These are phyloP conservation scores for Siphonodentalium dalli DNA, from an alignment of 2,888 invertebrate species.

Conservation along the genomic window DNA sequence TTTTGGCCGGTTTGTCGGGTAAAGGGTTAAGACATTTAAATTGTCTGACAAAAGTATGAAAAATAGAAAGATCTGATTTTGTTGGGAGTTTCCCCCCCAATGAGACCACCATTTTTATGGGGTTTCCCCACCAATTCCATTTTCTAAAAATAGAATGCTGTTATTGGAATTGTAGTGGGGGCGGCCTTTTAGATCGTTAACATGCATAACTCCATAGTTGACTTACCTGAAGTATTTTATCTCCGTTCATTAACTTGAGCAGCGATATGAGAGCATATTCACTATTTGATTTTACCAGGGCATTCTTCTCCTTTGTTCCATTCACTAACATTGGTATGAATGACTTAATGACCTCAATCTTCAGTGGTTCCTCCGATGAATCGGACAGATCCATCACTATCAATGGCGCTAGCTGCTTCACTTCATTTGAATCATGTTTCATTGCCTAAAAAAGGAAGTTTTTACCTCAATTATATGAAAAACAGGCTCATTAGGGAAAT, in stretches of 20 bases:
- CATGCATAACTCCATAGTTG: neutral
- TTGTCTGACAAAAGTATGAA: too few species aligned
- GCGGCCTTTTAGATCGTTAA: too few species aligned
- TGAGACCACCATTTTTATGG: too few species aligned
- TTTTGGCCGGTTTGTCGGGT: too few species aligned
- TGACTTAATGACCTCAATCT: slow-evolving; percentile 74
- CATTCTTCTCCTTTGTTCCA: slow-evolving; percentile 98
- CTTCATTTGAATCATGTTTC: slow-evolving; percentile 93
- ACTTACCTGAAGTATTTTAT: slow-evolving; percentile 48
- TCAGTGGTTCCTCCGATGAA: slow-evolving; percentile 55
- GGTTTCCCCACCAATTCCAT: too few species aligned
- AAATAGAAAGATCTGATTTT: too few species aligned
- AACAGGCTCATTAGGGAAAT: too few species aligned
- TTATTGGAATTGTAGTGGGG: too few species aligned
- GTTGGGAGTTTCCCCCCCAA: too few species aligned
- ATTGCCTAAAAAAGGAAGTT: slow-evolving; percentile 64
- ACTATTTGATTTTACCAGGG: slow-evolving; percentile 90
- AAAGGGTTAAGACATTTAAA: too few species aligned
- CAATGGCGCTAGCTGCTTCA: slow-evolving; percentile 88
- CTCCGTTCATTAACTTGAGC: slow-evolving; percentile 78
- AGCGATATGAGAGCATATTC: slow-evolving; percentile 90
- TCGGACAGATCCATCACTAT: slow-evolving; percentile 80
- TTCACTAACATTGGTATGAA: slow-evolving; percentile 89
- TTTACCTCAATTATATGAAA: too few species aligned
- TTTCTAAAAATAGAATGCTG: too few species aligned